Base-by-base conservation (phyloP, 2,113 vertebrate species). In the Zosterops hypoxanthus region DNA sequence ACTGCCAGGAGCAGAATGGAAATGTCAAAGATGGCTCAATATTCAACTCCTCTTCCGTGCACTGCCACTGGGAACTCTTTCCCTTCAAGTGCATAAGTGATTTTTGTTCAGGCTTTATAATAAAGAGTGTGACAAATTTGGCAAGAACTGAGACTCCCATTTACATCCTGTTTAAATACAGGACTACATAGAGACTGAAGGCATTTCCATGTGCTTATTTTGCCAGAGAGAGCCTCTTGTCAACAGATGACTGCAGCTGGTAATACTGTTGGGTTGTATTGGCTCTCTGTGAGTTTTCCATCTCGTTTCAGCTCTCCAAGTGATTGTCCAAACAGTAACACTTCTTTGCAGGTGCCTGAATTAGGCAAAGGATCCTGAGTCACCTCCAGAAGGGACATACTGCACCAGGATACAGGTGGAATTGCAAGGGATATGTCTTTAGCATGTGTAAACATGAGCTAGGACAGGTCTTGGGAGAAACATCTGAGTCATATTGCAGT, bases 71-170 rank as follows among this genome's bases (percentile, higher is more conserved):
- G 55, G 72, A 94, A 21, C 60, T 24, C 57, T 90, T 56, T 93
- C 57, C n/a, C 60, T 86, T 88, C 63, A 68, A 82, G 49, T 13
- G 36, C 8, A 2, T 85, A 66, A 90, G n/a, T 76, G 60, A 87
- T 86, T 96, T 95, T 90, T 86, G 77, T 88, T 82, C 46, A 2
- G 64, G 65, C 57, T 94, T 92, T 81, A 7, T 88, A 49, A 77
- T 77, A 86, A 89, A 68, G 76, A 90, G 57, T 49, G 82, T 88
- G 91, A 78, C 69, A 84, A 78, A 84, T 96, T 86, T 94, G 90
- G 76, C 88, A 92, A 90, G 90, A 82, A 93, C 72, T 2, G 65
- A 78, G 93, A 50, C 50, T 88, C 21, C 59, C 24, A 34, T 93
- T 93, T 94, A 78, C 76, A 88, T 96, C 76, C 88, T 39, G 34